Percentiles rank a stretch among this genome's conserved stretches.
phyloP scores from a whole-genome alignment of 35 echinoderm and acorn worm genomes.

The Apostichopus californicus region DNA sequence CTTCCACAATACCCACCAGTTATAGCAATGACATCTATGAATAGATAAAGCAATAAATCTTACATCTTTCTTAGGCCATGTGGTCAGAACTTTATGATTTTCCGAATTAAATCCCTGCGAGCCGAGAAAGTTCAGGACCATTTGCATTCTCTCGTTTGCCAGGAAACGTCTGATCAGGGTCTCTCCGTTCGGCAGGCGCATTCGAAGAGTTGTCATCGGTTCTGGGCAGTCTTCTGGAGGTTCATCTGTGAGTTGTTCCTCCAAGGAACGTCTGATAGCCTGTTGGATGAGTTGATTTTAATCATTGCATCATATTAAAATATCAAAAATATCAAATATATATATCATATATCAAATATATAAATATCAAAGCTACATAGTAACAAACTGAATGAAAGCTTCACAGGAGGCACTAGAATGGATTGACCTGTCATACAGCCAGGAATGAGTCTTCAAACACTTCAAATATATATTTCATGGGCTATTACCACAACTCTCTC shows the following conservation, averaged over 20 bases:
- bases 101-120: conserved; percentile 85
- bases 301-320: background rate
- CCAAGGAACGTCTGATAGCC: conserved; percentile 78
- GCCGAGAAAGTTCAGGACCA: conserved; percentile 74
- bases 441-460: no score
- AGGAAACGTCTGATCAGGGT: conserved; percentile 76
- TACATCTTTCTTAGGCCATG: conserved; percentile 95
- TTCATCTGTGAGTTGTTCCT: conserved; percentile 85
- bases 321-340: no score
- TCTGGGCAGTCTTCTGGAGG: conserved; percentile 55
- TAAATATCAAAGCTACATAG: no score
- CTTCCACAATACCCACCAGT: no score
- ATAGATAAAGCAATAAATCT: conserved; percentile 36
- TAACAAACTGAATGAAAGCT: no score
- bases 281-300: conserved; percentile 23
- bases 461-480: no score
- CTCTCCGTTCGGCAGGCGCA: conserved; percentile 83
- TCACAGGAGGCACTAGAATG: no score
- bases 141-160: conserved; percentile 65
- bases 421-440: no score
- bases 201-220: conserved; percentile 77
- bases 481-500: no score
- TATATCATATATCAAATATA: no score
- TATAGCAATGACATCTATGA: no score
- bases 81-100: conserved; percentile 85